Evolutionary conservation across 2,797 vertebrate species (phyloP).

Genomic region (Pangasius krempfi): DNA sequence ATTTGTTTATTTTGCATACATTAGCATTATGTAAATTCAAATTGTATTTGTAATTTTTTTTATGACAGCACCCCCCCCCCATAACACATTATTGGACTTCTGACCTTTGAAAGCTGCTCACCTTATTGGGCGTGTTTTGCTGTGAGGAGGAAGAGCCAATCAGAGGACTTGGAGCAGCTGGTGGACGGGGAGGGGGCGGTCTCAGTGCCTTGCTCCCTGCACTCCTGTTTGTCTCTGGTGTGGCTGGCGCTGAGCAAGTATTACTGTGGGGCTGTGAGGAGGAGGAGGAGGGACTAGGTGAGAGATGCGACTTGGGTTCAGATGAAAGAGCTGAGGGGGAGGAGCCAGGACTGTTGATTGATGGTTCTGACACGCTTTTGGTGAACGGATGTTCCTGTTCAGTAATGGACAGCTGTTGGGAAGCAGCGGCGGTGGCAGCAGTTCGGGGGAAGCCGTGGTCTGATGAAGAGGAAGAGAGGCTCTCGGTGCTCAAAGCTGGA

Average conservation of each 20-base stretch:
- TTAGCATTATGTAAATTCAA: neutral
- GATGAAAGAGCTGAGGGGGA: conserved; percentile 56
- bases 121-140: conserved; percentile 54
- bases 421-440: neutral
- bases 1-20: neutral
- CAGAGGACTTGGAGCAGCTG: conserved; percentile 66
- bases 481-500: conserved; percentile 91
- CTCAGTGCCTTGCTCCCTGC: conserved; percentile 67
- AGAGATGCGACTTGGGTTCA: conserved; percentile 58
- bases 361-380: conserved; percentile 92
- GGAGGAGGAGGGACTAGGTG: conserved; percentile 46
- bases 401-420: conserved; percentile 51
- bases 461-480: conserved; percentile 81
- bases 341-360: conserved; percentile 76
- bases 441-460: conserved; percentile 79
- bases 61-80: neutral
- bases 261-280: conserved; percentile 63
- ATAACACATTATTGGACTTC: neutral
- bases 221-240: conserved; percentile 80
- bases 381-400: conserved; percentile 78
- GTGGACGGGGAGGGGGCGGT: conserved; percentile 65
- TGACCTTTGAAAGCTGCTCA: conserved; percentile 15
- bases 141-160: conserved; percentile 65
- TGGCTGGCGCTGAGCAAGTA: conserved; percentile 79
- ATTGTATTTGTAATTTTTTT: neutral